A percentile compares a stretch with the other conserved stretches of the same genome.
Conservation (phyloP, 2,888 invertebrate genomes). For the Drosophila percnosoma region DNA sequence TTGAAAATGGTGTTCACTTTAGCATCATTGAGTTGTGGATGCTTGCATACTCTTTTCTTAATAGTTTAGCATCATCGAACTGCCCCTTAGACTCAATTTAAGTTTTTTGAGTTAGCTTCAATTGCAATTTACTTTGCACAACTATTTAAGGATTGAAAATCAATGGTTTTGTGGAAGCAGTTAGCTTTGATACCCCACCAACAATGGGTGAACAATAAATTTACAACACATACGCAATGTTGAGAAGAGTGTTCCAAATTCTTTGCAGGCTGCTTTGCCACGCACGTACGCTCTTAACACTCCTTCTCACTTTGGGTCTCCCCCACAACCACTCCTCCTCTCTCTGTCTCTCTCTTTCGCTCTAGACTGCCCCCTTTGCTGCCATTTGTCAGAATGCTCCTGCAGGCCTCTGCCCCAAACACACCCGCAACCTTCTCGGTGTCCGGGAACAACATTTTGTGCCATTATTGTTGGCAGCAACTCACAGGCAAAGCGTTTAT, state of each 20-base stretch:
- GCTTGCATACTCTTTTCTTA: conserved; percentile 13
- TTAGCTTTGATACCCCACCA: conserved; percentile 10
- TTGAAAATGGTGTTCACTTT: conserved; percentile 18
- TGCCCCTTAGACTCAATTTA: neutral
- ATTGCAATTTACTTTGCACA: neutral
- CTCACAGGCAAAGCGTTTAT: conserved; percentile 69
- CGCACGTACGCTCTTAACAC: conserved; percentile 65
- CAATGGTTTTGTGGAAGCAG: neutral
- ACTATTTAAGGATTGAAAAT: neutral
- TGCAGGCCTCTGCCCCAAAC: neutral
- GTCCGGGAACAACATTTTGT: conserved; percentile 54
- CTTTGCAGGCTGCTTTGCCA: conserved; percentile 57
- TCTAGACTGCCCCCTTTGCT: neutral
- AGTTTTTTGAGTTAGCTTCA: neutral
- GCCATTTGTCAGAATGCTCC: conserved; percentile 59
- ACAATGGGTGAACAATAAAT: conserved; percentile 25
- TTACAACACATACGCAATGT: conserved; percentile 46
- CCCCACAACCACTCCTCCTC: neutral
- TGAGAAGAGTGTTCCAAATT: conserved; percentile 48
- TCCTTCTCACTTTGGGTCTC: neutral
- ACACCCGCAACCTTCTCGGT: conserved; percentile 1
- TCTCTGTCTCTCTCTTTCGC: neutral
- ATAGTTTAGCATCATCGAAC: neutral
- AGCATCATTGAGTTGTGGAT: neutral
- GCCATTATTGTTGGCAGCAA: conserved; percentile 70